Percentiles rank a stretch among this genome's conserved stretches.
Evolutionary conservation across 1,140 invertebrate genomes (phyloP).

Genomic region (Listronotus bonariensis): DNA sequence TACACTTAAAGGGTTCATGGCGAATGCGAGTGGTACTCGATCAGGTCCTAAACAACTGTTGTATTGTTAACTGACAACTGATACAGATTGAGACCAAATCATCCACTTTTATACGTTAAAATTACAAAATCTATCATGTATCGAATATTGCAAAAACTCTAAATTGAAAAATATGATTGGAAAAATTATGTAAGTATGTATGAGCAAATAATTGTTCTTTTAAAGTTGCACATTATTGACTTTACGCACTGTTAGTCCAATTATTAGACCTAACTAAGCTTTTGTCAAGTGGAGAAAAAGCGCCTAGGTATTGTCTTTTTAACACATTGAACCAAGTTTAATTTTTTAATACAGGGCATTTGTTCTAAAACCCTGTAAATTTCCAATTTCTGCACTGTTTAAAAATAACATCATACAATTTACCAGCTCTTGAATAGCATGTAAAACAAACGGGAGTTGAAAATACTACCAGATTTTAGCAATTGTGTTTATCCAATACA

Average conservation of each 20-base stretch:
- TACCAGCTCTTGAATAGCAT: too few species aligned
- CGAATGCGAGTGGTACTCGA: background rate
- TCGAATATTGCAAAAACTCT: slow-evolving; percentile 1
- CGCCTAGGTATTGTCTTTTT: too few species aligned
- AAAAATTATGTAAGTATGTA: slow-evolving; percentile 4
- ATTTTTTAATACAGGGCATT: too few species aligned
- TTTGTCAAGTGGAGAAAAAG: too few species aligned
- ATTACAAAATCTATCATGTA: slow-evolving; percentile 7
- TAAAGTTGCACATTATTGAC: background rate
- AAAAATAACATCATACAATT: too few species aligned
- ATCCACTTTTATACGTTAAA: slow-evolving; percentile 1
- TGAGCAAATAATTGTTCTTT: slow-evolving; percentile 10
- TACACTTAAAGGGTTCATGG: slow-evolving; percentile 10
- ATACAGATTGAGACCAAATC: background rate
- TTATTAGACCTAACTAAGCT: slow-evolving; percentile 1
- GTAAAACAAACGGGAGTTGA: too few species aligned
- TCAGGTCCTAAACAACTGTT: too few species aligned
- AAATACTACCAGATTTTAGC: too few species aligned
- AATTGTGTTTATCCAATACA: too few species aligned
- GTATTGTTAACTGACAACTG: background rate
- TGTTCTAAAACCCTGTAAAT: too few species aligned
- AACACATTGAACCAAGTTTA: too few species aligned
- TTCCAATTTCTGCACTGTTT: too few species aligned
- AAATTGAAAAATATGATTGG: slow-evolving; percentile 1
- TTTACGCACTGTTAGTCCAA: slow-evolving; percentile 12